Evolutionary conservation across 2,888 invertebrate genomes (phyloP).

Genomic region (Thereva unica): DNA sequence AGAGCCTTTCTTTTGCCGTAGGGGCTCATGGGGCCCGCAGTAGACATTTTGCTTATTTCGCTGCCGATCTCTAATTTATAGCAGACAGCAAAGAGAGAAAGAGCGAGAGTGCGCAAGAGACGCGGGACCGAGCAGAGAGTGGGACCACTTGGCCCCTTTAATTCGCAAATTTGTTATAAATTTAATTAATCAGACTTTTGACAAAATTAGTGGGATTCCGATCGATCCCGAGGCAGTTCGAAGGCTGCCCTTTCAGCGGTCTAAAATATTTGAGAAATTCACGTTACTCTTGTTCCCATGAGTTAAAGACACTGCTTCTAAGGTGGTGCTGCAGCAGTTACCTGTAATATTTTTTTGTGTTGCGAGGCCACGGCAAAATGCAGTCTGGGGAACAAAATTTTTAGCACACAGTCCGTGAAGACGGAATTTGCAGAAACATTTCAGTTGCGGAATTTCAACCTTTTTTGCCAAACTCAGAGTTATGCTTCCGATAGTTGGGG

Average conservation of each 20-base stretch:
- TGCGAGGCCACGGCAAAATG: background rate
- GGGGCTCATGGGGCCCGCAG: constrained; percentile 19
- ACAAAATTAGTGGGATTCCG: constrained; percentile 42
- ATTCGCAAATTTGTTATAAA: constrained; percentile 41
- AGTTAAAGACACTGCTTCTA: constrained; percentile 28
- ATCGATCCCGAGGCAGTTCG: background rate
- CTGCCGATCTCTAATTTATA: constrained; percentile 26
- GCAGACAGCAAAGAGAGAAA: background rate
- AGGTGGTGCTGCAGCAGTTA: constrained; percentile 31
- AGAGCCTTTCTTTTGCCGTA: constrained; percentile 37
- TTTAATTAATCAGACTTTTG: constrained; percentile 42
- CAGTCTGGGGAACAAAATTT: constrained; percentile 24
- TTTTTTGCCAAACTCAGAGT: too few relatives aligned
- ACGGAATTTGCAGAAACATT: too few relatives aligned
- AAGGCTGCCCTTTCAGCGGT: constrained; percentile 6
- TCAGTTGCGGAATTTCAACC: too few relatives aligned
- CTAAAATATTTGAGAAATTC: constrained; percentile 45
- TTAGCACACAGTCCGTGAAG: constrained; percentile 12
- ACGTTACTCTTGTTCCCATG: constrained; percentile 45
- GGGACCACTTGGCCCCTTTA: constrained; percentile 8
- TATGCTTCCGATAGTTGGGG: too few relatives aligned
- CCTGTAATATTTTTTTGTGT: constrained; percentile 11
- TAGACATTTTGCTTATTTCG: constrained; percentile 13
- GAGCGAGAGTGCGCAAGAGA: background rate
- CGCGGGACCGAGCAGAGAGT: constrained; percentile 16